Percentiles rank a stretch among this genome's conserved stretches.
These are phyloP conservation scores for Tyrophagus putrescentiae DNA, from an alignment of 1,140 invertebrate species.

Conservation along the genomic window DNA sequence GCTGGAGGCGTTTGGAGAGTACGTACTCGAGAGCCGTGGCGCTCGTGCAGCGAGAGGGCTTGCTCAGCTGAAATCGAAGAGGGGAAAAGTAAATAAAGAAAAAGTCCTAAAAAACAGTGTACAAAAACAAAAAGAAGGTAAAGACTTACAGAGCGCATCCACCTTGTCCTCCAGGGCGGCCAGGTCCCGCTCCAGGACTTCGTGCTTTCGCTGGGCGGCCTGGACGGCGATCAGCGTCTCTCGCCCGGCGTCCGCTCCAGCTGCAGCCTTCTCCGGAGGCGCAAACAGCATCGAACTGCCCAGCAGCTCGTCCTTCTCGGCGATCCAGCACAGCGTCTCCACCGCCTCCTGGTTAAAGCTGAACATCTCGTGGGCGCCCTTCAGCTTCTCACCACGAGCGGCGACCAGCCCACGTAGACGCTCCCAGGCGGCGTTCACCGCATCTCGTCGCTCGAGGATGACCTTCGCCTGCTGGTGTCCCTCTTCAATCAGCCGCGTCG, in stretches of 20 bases:
- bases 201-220: slow-evolving; percentile 85
- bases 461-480: slow-evolving; percentile 87
- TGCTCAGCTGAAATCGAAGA: slow-evolving; percentile 40
- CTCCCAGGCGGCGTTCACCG: slow-evolving; percentile 93
- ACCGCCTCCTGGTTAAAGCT: slow-evolving; percentile 95
- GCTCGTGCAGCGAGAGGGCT: slow-evolving; percentile 70
- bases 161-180: slow-evolving; percentile 97
- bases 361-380: slow-evolving; percentile 97
- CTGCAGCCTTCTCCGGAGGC: too few species aligned
- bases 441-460: slow-evolving; percentile 72
- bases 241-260: slow-evolving; percentile 92
- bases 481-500: slow-evolving; percentile 78
- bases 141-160: slow-evolving; percentile 57
- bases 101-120: too few species aligned
- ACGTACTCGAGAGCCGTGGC: slow-evolving; percentile 84
- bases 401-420: slow-evolving; percentile 78
- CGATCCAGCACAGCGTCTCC: slow-evolving; percentile 97
- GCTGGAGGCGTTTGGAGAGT: slow-evolving; percentile 75
- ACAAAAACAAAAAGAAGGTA: neutral
- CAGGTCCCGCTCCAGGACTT: slow-evolving; percentile 90
- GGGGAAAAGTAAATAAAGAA: too few species aligned
- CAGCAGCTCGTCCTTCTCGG: slow-evolving; percentile 91
- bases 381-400: slow-evolving; percentile 83
- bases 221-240: slow-evolving; percentile 94
- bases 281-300: too few species aligned